phyloP scores from a whole-genome alignment of 2,113 vertebrate genomes.

The Pteruthius melanotis region DNA sequence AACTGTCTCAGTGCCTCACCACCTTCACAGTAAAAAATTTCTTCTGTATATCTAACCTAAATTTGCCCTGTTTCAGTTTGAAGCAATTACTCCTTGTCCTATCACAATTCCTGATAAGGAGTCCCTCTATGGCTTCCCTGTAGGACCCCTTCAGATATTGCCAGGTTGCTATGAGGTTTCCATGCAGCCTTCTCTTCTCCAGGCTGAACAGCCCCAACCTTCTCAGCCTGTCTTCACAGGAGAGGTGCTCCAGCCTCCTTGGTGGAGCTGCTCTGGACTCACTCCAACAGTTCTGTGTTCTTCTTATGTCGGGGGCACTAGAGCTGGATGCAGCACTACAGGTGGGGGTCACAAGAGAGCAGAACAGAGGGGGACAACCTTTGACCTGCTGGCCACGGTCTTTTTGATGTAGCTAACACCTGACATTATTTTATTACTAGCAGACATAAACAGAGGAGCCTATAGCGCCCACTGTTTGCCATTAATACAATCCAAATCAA shows the following conservation, averaged over 20 bases:
- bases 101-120: background rate
- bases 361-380: background rate
- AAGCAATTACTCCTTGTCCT: background rate
- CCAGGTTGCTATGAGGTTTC: background rate
- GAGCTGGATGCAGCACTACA: background rate
- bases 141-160: background rate
- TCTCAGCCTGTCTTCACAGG: background rate
- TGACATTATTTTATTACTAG: background rate
- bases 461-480: rapidly evolving
- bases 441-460: rapidly evolving
- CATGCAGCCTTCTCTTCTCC: background rate
- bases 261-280: too few species aligned
- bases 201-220: background rate
- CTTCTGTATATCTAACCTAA: background rate
- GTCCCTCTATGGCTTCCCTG: too few species aligned
- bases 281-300: background rate
- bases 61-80: background rate
- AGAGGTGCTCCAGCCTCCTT: background rate
- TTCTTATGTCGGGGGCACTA: too few species aligned
- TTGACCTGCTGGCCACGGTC: rapidly evolving
- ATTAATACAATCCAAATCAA: background rate
- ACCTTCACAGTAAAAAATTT: background rate
- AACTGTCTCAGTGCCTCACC: background rate
- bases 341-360: background rate
- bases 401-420: background rate